A percentile compares a stretch with the other conserved stretches of the same genome.
phyloP scores from a whole-genome alignment of 2,797 vertebrate genomes.

The Furcifer pardalis region DNA sequence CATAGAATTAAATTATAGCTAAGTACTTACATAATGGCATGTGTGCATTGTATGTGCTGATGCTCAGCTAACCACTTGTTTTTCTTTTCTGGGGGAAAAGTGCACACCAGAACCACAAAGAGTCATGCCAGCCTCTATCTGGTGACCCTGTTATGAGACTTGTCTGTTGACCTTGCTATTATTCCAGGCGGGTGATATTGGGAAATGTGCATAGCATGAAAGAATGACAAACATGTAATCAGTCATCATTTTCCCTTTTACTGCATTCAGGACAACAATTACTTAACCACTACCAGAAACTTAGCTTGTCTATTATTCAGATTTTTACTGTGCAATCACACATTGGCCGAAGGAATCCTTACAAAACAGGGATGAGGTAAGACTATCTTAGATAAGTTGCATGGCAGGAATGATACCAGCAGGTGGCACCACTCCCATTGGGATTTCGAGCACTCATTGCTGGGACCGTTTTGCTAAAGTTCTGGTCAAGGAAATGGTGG shows the following conservation, averaged over 20 bases:
- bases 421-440: conserved; percentile 65
- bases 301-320: not conserved
- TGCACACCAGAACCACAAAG: not conserved
- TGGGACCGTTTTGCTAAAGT: not conserved
- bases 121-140: not conserved
- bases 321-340: not conserved
- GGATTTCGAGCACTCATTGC: too few relatives aligned
- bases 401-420: conserved; percentile 28
- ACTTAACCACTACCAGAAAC: not conserved
- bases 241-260: not conserved
- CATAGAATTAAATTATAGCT: not conserved
- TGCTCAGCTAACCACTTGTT: not conserved
- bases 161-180: too few relatives aligned
- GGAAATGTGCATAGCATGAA: not conserved
- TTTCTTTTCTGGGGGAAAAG: not conserved
- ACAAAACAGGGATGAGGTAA: conserved; percentile 25
- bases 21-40: not conserved
- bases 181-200: too few relatives aligned
- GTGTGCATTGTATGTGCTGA: not conserved
- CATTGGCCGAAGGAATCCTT: not conserved
- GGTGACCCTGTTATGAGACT: not conserved
- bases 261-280: not conserved
- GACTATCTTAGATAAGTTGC: conserved; percentile 38
- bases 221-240: not conserved
- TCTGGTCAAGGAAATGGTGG: not conserved